Evolutionary conservation across 2,113 vertebrate genomes (phyloP).

Genomic region (Hippocampus abdominalis): DNA sequence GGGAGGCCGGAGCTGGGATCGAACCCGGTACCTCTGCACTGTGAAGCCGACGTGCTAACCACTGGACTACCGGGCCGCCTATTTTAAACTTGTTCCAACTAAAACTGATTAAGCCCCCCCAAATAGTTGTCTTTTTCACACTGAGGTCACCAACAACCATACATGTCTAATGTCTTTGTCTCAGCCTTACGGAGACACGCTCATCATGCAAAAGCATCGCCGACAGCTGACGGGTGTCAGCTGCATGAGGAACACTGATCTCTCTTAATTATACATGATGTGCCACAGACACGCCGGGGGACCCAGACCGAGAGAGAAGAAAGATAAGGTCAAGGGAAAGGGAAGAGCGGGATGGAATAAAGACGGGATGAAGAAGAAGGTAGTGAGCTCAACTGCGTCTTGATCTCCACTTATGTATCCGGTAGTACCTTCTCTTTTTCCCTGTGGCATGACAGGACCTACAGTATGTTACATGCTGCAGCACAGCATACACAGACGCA

Average conservation of each 20-base stretch:
- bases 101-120: too few relatives aligned
- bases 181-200: conserved; percentile 9
- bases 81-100: too few relatives aligned
- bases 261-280: conserved; percentile 66
- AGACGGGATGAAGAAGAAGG: conserved; percentile 27
- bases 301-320: neutral
- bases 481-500: conserved; percentile 1
- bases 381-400: conserved; percentile 38
- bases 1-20: too few relatives aligned
- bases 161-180: neutral
- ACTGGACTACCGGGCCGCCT: too few relatives aligned
- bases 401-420: conserved; percentile 35
- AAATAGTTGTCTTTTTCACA: too few relatives aligned
- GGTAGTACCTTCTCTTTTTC: conserved; percentile 17
- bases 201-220: conserved; percentile 23
- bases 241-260: conserved; percentile 61
- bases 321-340: conserved; percentile 20
- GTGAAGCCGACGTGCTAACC: too few relatives aligned
- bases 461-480: conserved; percentile 37
- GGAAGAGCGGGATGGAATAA: neutral
- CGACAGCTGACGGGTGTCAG: conserved; percentile 60
- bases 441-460: conserved; percentile 34
- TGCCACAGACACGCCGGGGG: conserved; percentile 50
- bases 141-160: neutral
- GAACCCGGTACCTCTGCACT: too few relatives aligned